Evolutionary conservation across 1,140 invertebrate species (phyloP), one percentile per base, ranked within the genome.

Genomic region (Drosophila littoralis): DNA sequence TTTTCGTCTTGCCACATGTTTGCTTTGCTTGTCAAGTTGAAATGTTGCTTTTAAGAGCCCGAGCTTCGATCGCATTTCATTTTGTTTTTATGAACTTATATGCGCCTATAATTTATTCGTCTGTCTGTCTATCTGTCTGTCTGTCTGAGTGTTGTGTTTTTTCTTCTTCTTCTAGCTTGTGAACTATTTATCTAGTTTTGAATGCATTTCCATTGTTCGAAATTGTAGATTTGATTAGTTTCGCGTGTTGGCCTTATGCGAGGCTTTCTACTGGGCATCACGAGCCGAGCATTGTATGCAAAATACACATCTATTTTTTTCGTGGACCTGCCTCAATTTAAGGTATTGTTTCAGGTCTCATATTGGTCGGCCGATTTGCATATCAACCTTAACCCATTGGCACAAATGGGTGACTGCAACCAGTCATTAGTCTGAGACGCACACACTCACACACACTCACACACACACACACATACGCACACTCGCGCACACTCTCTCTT

Each of bases 321-420:
- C 8, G 13, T 22, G 15, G 69, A 81, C 73, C 81, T 84, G 79
- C 64, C 68, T 46, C 74, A 74, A 77, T 51, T 28, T 32, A 15
- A 46, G 51, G 57, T 17, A 50, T 36, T 43, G 33, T 46, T 33
- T 48, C 57, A 42, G 15, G 28, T 59, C 17, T 36, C 65, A 42
- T 48, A 28, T 58, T 71, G 22, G 17, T 32, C 9, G 43, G 13
- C 32, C 8, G 6, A 75, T 85, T 82, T 79, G 83, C 84, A 77
- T 79, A 51, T 60, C 84, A 83, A 83, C 83, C 84, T 83, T 88
- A 83, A 88, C 83, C 83, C 84, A 88, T 83, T 88, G 83, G 38
- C 83, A 89, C 66, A 86, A 33, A 77, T 85, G 36, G 9, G 28
- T n/a, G 48, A 38, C 42, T 54, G 17, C 28, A 32, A 5, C 13